Evolutionary conservation across 2,888 invertebrate genomes (phyloP).

Genomic region (Hypomecis punctinalis): DNA sequence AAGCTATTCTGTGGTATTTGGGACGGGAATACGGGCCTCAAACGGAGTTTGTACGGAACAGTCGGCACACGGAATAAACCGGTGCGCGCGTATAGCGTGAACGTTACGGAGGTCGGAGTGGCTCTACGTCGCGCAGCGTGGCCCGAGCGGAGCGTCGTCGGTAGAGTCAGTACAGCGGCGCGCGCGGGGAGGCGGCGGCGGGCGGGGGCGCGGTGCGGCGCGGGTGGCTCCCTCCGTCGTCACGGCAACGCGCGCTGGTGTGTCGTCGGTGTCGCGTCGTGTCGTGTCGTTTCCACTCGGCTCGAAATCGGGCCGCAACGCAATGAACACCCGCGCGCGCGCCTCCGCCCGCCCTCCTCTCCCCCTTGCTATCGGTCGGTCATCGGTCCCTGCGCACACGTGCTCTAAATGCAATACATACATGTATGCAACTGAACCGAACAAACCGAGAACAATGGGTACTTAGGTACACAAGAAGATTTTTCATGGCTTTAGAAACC

Average conservation of each 20-base stretch:
- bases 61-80: constrained; percentile 61
- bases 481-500: neutral
- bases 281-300: neutral
- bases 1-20: constrained; percentile 39
- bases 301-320: neutral
- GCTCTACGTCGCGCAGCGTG: constrained; percentile 39
- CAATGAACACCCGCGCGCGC: constrained; percentile 2
- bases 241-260: constrained; percentile 43
- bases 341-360: constrained; percentile 3
- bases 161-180: constrained; percentile 29
- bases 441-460: neutral
- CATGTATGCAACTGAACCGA: neutral
- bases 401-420: constrained; percentile 13
- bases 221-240: constrained; percentile 52
- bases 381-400: constrained; percentile 24
- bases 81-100: constrained; percentile 61
- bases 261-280: constrained; percentile 11
- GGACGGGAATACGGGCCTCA: constrained; percentile 48
- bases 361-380: constrained; percentile 10
- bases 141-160: constrained; percentile 33
- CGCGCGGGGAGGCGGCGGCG: constrained; percentile 27
- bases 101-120: constrained; percentile 58
- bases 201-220: constrained; percentile 36
- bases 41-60: constrained; percentile 54
- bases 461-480: neutral